Percentiles rank a stretch among this genome's conserved stretches.
These are phyloP conservation scores for Adelges cooleyi DNA, from an alignment of 1,140 invertebrate genomes.

Conservation along the genomic window DNA sequence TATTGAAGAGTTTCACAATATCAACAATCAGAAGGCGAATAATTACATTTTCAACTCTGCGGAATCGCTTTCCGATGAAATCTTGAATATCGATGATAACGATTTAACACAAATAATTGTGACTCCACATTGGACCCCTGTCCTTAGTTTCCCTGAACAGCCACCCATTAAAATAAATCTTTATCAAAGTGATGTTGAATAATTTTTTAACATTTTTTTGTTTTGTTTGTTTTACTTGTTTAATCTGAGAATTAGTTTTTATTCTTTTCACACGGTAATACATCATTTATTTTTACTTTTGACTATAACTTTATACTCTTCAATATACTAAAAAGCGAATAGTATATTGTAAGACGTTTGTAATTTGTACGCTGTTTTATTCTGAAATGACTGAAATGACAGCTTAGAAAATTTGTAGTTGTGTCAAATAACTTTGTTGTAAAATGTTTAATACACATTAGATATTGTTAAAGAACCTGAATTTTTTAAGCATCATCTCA, in stretches of 20 bases:
- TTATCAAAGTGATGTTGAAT: too few species aligned
- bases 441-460: too few species aligned
- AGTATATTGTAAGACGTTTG: too few species aligned
- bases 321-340: too few species aligned
- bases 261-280: neutral
- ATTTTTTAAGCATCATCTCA: too few species aligned
- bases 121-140: neutral
- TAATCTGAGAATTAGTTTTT: neutral
- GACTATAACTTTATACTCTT: too few species aligned
- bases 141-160: neutral
- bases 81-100: neutral
- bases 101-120: neutral
- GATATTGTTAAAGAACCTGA: too few species aligned
- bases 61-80: neutral
- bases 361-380: too few species aligned
- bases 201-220: conserved; percentile 5
- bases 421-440: too few species aligned
- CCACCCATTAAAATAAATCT: neutral
- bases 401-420: too few species aligned
- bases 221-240: neutral
- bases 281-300: too few species aligned
- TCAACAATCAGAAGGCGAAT: neutral
- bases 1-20: neutral
- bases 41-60: neutral
- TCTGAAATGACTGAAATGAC: too few species aligned